Conservation (phyloP, 1,140 invertebrate species). For the Lysiphlebus fabarum region DNA sequence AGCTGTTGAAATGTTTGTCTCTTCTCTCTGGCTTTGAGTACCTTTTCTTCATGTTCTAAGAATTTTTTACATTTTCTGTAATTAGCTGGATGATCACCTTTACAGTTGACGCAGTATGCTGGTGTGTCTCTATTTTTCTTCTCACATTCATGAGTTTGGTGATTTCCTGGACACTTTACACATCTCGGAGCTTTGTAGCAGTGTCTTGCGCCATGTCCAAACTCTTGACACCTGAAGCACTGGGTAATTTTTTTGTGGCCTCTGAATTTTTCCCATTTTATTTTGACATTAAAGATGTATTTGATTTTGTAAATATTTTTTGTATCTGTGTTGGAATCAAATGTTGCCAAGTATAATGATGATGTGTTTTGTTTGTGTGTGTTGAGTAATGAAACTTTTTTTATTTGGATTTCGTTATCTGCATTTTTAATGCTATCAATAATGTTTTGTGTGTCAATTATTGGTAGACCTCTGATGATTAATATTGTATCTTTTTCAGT, state of each 20-base stretch:
- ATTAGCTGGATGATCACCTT: slow-evolving; percentile 19
- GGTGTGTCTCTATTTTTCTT: neutral
- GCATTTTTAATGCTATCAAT: no score
- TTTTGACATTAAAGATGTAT: no score
- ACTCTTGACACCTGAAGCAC: slow-evolving; percentile 26
- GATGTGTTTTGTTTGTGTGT: no score
- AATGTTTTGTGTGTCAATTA: no score
- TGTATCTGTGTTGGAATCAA: no score
- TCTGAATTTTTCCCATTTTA: no score
- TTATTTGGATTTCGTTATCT: no score
- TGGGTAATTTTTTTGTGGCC: slow-evolving; percentile 28
- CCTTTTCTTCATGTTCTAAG: slow-evolving; percentile 11
- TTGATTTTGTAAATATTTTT: no score
- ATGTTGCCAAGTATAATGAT: no score
- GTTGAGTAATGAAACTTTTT: no score
- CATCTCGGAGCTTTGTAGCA: slow-evolving; percentile 20
- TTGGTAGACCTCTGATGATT: no score
- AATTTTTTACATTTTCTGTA: slow-evolving; percentile 16
- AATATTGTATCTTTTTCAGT: no score
- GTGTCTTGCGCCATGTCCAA: slow-evolving; percentile 19
- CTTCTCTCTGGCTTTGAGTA: neutral
- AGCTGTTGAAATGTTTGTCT: neutral
- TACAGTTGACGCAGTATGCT: slow-evolving; percentile 30
- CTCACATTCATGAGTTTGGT: slow-evolving; percentile 7
- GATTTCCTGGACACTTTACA: slow-evolving; percentile 21